Percentiles rank a stretch among this genome's conserved stretches.
These are phyloP conservation scores for Oasisia sp. DNA, from an alignment of 2,888 invertebrate species.

Conservation along the genomic window DNA sequence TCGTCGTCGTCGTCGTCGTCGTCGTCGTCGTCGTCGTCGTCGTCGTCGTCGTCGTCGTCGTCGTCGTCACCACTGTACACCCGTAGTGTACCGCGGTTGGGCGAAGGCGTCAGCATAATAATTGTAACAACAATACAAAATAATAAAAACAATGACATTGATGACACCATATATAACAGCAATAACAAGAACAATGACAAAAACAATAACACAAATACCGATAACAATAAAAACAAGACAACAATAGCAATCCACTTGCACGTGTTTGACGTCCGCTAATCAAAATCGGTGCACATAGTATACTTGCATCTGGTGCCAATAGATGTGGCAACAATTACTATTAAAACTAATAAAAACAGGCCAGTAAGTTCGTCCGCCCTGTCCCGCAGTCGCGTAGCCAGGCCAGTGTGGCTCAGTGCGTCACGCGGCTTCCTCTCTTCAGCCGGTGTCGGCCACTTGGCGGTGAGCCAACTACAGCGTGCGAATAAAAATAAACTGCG, in stretches of 20 bases:
- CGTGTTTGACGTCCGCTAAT: neutral
- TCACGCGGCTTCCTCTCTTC: neutral
- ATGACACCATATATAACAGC: no score
- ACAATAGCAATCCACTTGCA: neutral
- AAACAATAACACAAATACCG: neutral
- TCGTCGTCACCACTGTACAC: no score
- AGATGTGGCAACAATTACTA: neutral
- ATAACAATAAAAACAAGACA: neutral
- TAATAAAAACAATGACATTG: no score
- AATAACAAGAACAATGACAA: neutral
- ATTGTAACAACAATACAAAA: no score
- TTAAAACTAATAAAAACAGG: neutral
- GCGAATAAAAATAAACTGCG: neutral
- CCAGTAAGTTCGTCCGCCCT: neutral
- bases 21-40: no score
- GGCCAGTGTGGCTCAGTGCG: neutral
- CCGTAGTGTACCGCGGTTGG: no score
- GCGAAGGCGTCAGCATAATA: no score
- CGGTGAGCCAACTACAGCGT: neutral
- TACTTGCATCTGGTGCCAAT: neutral
- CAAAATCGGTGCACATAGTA: neutral
- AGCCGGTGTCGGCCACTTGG: neutral
- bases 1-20: no score
- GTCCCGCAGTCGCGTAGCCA: neutral
- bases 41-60: no score